phyloP scores from a whole-genome alignment of 2,888 invertebrate species.

The Macrophya alboannulata region DNA sequence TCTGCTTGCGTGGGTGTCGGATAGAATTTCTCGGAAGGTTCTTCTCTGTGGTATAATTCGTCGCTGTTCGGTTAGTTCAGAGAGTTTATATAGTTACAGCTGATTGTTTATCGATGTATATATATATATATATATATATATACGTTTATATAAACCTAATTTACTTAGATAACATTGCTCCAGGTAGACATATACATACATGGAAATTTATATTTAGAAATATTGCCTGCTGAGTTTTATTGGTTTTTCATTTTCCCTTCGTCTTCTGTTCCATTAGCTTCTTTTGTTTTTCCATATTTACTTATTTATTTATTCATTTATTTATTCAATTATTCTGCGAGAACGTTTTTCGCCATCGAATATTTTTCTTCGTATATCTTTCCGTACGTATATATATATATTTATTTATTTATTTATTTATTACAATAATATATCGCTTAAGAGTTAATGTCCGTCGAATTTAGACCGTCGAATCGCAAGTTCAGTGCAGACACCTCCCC shows the following conservation, averaged over 20 bases:
- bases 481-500: too few relatives aligned
- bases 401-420: not conserved
- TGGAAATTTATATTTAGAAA: not conserved
- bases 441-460: not conserved
- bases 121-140: not conserved
- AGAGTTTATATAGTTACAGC: conserved; percentile 7
- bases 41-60: not conserved
- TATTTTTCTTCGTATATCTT: too few relatives aligned
- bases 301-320: too few relatives aligned
- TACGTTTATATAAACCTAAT: not conserved
- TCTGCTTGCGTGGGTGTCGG: conserved; percentile 14
- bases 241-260: conserved; percentile 11
- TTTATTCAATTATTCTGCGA: too few relatives aligned
- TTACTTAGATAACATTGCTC: conserved; percentile 3
- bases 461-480: not conserved
- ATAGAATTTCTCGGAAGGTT: conserved; percentile 14
- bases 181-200: not conserved
- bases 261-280: not conserved
- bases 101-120: conserved; percentile 4
- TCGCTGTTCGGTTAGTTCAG: not conserved
- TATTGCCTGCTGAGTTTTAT: not conserved
- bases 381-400: not conserved
- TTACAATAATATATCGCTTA: not conserved
- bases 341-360: too few relatives aligned
- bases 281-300: not conserved